phyloP scores from a whole-genome alignment of 2,113 vertebrate species.

The Anser brachyrhynchus region DNA sequence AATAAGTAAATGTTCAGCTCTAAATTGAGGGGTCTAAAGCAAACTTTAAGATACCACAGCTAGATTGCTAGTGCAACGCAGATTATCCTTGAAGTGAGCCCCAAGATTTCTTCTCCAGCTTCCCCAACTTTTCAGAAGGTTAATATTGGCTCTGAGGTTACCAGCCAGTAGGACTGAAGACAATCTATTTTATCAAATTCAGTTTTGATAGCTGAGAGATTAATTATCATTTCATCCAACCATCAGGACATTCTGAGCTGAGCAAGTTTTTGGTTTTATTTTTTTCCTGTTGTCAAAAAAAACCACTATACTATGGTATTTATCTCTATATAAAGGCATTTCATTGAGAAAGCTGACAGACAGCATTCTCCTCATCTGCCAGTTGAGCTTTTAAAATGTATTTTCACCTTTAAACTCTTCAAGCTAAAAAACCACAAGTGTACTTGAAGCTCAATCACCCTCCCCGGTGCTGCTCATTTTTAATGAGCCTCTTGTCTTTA shows the following conservation, averaged over 20 bases:
- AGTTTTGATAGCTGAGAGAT: neutral
- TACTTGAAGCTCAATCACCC: conserved; percentile 75
- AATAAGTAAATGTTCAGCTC: neutral
- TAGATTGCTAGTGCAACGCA: neutral
- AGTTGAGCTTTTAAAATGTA: conserved; percentile 76
- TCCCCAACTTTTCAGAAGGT: neutral
- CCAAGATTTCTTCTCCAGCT: neutral
- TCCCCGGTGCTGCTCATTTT: conserved; percentile 76
- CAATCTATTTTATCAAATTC: neutral
- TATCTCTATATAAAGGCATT: conserved; percentile 13
- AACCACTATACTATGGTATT: neutral
- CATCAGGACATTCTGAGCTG: neutral
- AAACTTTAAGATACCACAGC: neutral
- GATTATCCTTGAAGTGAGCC: neutral
- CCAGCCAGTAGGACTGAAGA: neutral
- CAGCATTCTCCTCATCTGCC: conserved; percentile 67
- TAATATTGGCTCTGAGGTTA: neutral
- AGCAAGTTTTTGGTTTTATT: neutral
- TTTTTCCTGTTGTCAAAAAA: neutral
- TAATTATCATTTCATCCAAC: neutral
- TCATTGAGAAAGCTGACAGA: conserved; percentile 63
- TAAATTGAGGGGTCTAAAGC: neutral
- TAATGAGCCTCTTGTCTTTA: conserved; percentile 81
- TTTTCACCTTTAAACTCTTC: conserved; percentile 72
- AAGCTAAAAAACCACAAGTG: conserved; percentile 74